Evolutionary conservation across 2,113 vertebrate species (phyloP).

Genomic region (Myrmophylax atrothorax): DNA sequence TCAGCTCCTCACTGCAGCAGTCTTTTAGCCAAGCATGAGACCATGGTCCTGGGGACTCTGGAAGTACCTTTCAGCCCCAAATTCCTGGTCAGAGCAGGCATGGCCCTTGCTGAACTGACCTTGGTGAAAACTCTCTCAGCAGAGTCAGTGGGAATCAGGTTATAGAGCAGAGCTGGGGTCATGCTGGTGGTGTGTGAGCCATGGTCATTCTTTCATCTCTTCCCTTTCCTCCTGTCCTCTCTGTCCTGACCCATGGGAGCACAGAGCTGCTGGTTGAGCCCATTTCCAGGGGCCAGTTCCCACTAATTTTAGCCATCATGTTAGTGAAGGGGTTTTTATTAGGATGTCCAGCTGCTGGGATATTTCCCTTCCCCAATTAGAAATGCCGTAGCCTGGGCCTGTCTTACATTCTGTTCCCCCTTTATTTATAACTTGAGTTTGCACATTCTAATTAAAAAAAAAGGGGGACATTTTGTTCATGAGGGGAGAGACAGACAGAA

Average conservation of each 20-base stretch:
- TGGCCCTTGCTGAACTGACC: background rate
- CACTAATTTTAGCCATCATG: constrained; percentile 73
- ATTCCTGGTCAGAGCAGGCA: background rate
- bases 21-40: background rate
- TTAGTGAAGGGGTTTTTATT: constrained; percentile 65
- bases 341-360: constrained; percentile 76
- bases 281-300: constrained; percentile 1
- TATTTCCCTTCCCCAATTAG: constrained; percentile 71
- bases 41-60: background rate
- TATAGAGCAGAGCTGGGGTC: background rate
- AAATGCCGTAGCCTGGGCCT: constrained; percentile 34
- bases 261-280: background rate
- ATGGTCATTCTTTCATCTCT: background rate
- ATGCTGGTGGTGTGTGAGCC: background rate
- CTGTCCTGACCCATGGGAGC: background rate
- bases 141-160: background rate
- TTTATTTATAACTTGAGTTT: constrained; percentile 77
- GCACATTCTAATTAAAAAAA: constrained; percentile 50
- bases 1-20: background rate
- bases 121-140: background rate
- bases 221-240: background rate
- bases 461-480: constrained; percentile 3
- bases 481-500: constrained; percentile 16
- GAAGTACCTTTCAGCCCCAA: background rate
- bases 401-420: constrained; percentile 77